A percentile compares a stretch with the other conserved stretches of the same genome.
Evolutionary conservation across 2,888 invertebrate genomes (phyloP).

Genomic region (Acronicta psi): DNA sequence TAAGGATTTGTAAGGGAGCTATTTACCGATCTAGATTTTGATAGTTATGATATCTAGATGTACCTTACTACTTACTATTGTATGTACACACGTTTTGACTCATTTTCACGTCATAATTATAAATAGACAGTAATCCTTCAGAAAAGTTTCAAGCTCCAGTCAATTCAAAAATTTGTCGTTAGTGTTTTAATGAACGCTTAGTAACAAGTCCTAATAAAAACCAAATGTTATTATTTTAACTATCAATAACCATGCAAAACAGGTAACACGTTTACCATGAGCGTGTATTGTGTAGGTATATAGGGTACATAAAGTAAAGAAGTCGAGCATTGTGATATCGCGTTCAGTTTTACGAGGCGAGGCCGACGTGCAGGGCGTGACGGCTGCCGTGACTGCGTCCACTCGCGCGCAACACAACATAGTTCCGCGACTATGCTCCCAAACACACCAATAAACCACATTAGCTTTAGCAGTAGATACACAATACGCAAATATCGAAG

Average conservation of each 20-base stretch:
- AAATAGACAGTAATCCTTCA: too few species aligned
- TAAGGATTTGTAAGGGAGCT: too few species aligned
- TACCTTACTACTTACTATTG: too few species aligned
- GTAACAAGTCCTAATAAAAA: not conserved
- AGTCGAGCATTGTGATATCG: slow-evolving; percentile 77
- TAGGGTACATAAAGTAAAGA: slow-evolving; percentile 69
- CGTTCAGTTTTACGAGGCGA: slow-evolving; percentile 81
- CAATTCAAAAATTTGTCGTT: too few species aligned
- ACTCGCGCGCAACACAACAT: slow-evolving; percentile 74
- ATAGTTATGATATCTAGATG: too few species aligned
- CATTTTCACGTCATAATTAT: too few species aligned
- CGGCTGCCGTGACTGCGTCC: slow-evolving; percentile 65
- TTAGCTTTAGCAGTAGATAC: slow-evolving; percentile 43
- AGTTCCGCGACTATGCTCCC: slow-evolving; percentile 60
- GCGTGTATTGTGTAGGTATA: slow-evolving; percentile 40
- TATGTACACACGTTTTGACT: too few species aligned
- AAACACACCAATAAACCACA: slow-evolving; percentile 53
- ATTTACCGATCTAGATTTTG: too few species aligned
- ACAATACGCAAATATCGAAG: slow-evolving; percentile 56
- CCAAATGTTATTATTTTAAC: slow-evolving; percentile 27
- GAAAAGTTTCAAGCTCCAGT: too few species aligned
- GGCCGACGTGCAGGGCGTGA: slow-evolving; percentile 80
- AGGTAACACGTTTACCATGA: slow-evolving; percentile 42
- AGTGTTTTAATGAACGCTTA: too few species aligned
- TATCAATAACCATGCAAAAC: slow-evolving; percentile 20